phyloP scores from a whole-genome alignment of 2,797 vertebrate genomes.

The Pogonophryne albipinna region DNA sequence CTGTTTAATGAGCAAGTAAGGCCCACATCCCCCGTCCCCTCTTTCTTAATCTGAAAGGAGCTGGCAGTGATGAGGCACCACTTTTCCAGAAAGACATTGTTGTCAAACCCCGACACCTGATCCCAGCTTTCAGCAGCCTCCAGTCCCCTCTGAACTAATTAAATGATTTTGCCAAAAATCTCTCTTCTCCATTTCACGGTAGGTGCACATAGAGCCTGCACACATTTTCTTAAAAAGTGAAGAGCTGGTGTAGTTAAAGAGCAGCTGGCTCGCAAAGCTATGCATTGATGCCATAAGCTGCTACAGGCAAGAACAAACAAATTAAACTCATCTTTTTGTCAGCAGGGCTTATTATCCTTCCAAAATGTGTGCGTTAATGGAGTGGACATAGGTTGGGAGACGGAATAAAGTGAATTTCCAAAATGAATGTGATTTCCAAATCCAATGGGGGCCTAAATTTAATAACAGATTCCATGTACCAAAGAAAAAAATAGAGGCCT shows the following conservation, averaged over 20 bases:
- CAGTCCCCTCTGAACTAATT: constrained; percentile 68
- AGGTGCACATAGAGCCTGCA: constrained; percentile 33
- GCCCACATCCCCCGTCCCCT: constrained; percentile 34
- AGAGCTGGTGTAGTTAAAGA: constrained; percentile 55
- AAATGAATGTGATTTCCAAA: constrained; percentile 67
- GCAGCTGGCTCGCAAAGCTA: constrained; percentile 38
- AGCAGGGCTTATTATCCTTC: constrained; percentile 3
- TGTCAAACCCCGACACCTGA: constrained; percentile 79
- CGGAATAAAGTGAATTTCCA: constrained; percentile 26
- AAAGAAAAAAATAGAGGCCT: constrained; percentile 65
- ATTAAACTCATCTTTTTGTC: constrained; percentile 18
- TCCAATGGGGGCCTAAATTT: constrained; percentile 68
- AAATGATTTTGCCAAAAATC: constrained; percentile 67
- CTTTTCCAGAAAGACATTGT: constrained; percentile 74
- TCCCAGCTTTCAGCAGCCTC: constrained; percentile 69
- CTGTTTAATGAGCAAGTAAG: constrained; percentile 66
- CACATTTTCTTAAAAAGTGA: constrained; percentile 31
- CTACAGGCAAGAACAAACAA: background rate
- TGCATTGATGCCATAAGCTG: constrained; percentile 45
- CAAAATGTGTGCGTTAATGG: constrained; percentile 30
- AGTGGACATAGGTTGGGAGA: constrained; percentile 24
- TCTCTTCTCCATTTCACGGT: constrained; percentile 65
- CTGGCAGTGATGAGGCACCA: constrained; percentile 65
- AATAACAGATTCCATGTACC: constrained; percentile 69
- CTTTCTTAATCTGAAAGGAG: constrained; percentile 54